A percentile compares a stretch with the other conserved stretches of the same genome.
Evolutionary conservation across 1,140 invertebrate species (phyloP).

Genomic region (Oedothorax gibbosus): DNA sequence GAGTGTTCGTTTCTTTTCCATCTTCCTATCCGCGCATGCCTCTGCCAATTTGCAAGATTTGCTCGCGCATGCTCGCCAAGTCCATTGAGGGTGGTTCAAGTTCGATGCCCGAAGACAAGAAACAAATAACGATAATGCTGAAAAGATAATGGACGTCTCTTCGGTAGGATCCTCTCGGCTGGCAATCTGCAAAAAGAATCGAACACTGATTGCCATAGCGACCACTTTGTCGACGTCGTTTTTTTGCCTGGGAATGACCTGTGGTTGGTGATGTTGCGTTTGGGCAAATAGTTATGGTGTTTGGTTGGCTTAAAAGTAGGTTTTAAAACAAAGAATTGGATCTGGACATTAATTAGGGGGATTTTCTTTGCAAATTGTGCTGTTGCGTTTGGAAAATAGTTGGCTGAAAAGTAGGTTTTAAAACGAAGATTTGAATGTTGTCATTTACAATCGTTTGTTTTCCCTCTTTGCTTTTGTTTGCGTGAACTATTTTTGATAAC

Average conservation of each 20-base stretch:
- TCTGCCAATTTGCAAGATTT: neutral
- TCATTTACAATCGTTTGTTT: conserved; percentile 4
- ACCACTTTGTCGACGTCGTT: neutral
- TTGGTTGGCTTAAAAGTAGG: too few relatives aligned
- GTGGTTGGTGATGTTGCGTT: neutral
- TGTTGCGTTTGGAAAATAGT: neutral
- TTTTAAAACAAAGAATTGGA: neutral
- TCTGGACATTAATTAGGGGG: neutral
- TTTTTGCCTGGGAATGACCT: neutral
- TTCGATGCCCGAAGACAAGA: conserved; percentile 40
- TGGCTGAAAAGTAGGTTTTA: neutral
- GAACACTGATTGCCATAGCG: conserved; percentile 19
- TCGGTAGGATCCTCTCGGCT: conserved; percentile 5
- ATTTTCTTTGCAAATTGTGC: too few relatives aligned
- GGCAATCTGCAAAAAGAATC: conserved; percentile 1
- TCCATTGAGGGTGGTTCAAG: conserved; percentile 24
- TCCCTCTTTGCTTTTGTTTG: neutral
- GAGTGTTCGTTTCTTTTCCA: too few relatives aligned
- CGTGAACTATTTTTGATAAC: conserved; percentile 25
- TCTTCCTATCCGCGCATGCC: neutral
- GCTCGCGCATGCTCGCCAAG: conserved; percentile 31
- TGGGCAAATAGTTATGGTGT: neutral
- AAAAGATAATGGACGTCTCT: conserved; percentile 33
- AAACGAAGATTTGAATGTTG: conserved; percentile 5
- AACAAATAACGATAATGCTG: conserved; percentile 44